These are phyloP conservation scores for Ia io DNA, from an alignment of 2,113 vertebrate genomes.

Conservation along the genomic window DNA sequence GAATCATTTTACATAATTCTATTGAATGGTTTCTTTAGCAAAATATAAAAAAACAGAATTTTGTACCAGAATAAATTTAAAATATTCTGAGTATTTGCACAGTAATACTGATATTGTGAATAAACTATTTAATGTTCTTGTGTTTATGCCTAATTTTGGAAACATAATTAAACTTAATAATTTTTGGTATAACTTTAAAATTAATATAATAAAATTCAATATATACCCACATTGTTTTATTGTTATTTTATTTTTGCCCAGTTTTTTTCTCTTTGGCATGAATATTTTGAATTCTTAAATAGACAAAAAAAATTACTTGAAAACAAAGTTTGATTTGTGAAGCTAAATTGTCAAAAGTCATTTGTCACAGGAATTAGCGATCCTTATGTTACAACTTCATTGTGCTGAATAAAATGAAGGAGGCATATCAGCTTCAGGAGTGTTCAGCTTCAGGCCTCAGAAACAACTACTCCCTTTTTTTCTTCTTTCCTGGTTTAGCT, in stretches of 20 bases:
- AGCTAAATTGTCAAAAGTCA: background rate
- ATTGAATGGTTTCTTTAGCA: background rate
- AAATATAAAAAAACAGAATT: background rate
- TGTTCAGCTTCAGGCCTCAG: background rate
- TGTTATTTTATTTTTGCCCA: no score
- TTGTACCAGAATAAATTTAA: background rate
- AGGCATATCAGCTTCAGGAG: background rate
- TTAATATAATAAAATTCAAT: background rate
- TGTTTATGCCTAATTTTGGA: background rate
- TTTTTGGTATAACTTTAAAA: background rate
- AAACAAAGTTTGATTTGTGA: background rate
- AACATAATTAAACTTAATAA: no score
- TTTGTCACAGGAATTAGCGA: background rate
- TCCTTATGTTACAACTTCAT: background rate
- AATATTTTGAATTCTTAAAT: background rate
- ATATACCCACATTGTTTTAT: background rate
- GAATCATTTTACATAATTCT: background rate
- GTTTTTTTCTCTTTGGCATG: background rate
- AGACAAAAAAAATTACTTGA: background rate
- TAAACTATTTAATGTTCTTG: background rate
- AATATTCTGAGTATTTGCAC: background rate
- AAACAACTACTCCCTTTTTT: constrained; percentile 66
- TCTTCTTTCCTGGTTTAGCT: constrained; percentile 64
- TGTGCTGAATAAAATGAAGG: background rate
- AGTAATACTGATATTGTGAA: background rate